phyloP scores from a whole-genome alignment of 2,113 vertebrate species.

The Mesoclemmys tuberculata region DNA sequence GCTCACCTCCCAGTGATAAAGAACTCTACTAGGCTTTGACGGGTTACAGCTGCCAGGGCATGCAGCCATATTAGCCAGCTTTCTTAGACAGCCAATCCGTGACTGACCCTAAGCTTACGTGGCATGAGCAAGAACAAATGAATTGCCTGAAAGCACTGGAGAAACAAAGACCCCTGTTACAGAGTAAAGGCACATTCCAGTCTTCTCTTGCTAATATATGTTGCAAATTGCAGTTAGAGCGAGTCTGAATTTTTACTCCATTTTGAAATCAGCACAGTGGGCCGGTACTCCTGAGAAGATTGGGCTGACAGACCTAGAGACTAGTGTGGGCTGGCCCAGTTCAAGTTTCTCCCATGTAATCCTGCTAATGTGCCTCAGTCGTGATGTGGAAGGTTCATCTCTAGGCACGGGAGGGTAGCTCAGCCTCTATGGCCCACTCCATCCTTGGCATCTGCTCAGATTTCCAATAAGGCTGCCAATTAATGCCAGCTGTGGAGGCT shows the following conservation, averaged over 20 bases:
- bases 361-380: background rate
- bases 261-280: background rate
- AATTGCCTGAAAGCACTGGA: too few relatives aligned
- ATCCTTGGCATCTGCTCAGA: background rate
- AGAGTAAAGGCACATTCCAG: background rate
- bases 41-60: background rate
- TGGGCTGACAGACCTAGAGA: background rate
- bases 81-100: background rate
- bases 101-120: background rate
- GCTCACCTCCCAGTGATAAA: background rate
- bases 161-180: background rate
- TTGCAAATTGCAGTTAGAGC: background rate
- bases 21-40: background rate
- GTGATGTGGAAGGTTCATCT: background rate
- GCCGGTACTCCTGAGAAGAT: background rate
- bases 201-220: background rate
- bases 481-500: constrained; percentile 53
- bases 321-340: background rate
- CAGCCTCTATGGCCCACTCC: fast-evolving
- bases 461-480: constrained; percentile 20
- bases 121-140: background rate
- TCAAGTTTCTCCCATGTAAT: background rate
- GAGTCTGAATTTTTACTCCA: background rate
- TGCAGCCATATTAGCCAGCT: background rate
- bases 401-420: background rate